A percentile compares a stretch with the other conserved stretches of the same genome.
phyloP scores from a whole-genome alignment of 1,140 invertebrate species.

The Microplitis mediator region DNA sequence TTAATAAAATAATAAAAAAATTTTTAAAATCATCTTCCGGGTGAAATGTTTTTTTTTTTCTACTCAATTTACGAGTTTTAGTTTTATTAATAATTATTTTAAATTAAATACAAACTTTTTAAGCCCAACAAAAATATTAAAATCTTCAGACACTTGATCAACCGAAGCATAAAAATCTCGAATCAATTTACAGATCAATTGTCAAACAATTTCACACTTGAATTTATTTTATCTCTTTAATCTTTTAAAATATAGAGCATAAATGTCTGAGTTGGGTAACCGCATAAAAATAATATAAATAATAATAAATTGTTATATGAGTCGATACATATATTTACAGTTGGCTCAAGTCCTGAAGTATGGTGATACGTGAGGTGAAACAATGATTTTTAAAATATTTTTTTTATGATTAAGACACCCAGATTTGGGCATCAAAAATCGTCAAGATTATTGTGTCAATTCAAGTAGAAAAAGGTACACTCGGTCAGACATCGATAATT shows the following conservation, averaged over 20 bases:
- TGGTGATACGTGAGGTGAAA: background rate
- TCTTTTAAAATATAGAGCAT: too few species aligned
- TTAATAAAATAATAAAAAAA: too few species aligned
- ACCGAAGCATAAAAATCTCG: background rate
- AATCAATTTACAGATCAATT: slow-evolving; percentile 1
- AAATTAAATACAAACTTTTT: too few species aligned
- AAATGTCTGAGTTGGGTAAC: too few species aligned
- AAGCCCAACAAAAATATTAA: too few species aligned
- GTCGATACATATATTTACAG: background rate
- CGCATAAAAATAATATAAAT: too few species aligned
- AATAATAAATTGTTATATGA: too few species aligned
- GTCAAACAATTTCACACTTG: background rate
- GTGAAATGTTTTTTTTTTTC: too few species aligned
- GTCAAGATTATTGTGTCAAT: slow-evolving; percentile 2
- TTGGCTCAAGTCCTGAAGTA: background rate
- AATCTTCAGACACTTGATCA: too few species aligned
- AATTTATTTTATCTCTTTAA: background rate
- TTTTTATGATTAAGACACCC: background rate
- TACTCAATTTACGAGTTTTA: too few species aligned
- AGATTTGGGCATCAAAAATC: background rate
- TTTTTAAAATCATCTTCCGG: too few species aligned
- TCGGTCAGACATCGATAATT: slow-evolving; percentile 18
- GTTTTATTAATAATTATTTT: too few species aligned
- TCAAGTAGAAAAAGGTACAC: slow-evolving; percentile 15
- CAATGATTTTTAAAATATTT: background rate